Percentiles rank a stretch among this genome's conserved stretches.
Conservation (phyloP, 1,140 invertebrate genomes). For the Teleopsis dalmanni region DNA sequence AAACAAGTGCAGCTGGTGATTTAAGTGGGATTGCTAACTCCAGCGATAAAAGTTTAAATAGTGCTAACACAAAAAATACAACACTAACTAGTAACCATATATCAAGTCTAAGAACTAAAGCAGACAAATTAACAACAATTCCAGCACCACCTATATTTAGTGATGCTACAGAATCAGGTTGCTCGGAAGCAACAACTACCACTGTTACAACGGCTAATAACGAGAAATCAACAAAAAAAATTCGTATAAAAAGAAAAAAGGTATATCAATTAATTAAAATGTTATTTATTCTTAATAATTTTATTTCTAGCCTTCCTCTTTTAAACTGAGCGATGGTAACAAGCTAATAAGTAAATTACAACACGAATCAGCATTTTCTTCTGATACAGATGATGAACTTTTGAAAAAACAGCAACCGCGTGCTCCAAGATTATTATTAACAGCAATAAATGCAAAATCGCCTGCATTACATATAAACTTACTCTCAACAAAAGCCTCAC, state of each 20-base stretch:
- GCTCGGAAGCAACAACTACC: conserved; percentile 20
- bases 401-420: conserved; percentile 12
- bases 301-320: not conserved
- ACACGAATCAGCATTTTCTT: not conserved
- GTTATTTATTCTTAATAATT: not conserved
- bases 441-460: conserved; percentile 21
- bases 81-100: not conserved
- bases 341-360: not conserved
- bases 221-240: conserved; percentile 24
- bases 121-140: not conserved
- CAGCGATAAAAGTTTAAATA: not conserved
- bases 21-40: not conserved
- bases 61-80: not conserved
- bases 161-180: conserved; percentile 20
- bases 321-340: not conserved
- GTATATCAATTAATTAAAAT: no score
- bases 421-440: conserved; percentile 30
- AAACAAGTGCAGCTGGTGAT: not conserved
- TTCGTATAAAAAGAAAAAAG: conserved; percentile 13
- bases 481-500: not conserved
- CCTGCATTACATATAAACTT: not conserved
- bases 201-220: conserved; percentile 11
- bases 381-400: conserved; percentile 2
- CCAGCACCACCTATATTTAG: conserved; percentile 11
- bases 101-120: conserved; percentile 1